Percentiles rank a stretch among this genome's conserved stretches.
Evolutionary conservation across 2,888 invertebrate genomes (phyloP).

Genomic region (Pyrgus malvae): DNA sequence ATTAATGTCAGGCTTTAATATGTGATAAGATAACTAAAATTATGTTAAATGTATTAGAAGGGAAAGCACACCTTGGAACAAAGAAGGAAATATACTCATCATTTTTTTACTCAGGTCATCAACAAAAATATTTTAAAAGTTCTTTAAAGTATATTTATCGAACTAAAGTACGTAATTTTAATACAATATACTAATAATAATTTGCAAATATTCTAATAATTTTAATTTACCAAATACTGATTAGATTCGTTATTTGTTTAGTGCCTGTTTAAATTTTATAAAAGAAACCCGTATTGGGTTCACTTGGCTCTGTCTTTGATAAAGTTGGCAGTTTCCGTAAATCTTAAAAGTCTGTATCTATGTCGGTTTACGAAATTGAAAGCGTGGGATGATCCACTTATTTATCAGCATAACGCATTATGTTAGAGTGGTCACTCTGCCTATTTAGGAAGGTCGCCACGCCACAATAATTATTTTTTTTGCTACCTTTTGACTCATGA

Average conservation of each 20-base stretch:
- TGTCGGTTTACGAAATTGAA: conserved; percentile 28
- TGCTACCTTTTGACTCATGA: conserved; percentile 7
- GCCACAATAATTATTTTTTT: conserved; percentile 33
- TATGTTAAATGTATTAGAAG: not conserved
- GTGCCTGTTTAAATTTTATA: not conserved
- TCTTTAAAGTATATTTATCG: no score
- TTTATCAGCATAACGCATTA: conserved; percentile 35
- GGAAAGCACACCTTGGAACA: no score
- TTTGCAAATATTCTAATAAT: no score
- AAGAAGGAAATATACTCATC: no score
- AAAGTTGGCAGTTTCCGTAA: not conserved
- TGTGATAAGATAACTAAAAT: no score
- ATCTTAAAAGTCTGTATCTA: not conserved
- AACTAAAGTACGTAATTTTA: no score
- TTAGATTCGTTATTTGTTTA: no score
- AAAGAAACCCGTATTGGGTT: not conserved
- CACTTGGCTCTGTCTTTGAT: not conserved
- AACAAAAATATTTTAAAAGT: no score
- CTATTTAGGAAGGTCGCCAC: conserved; percentile 51
- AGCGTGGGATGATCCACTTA: conserved; percentile 53
- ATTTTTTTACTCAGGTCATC: no score
- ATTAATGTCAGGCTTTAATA: not conserved
- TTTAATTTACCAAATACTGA: no score
- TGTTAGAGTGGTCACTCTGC: conserved; percentile 37
- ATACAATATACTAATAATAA: no score